Base-by-base conservation (phyloP, 1,140 invertebrate species). In the Bombyx mandarina region DNA sequence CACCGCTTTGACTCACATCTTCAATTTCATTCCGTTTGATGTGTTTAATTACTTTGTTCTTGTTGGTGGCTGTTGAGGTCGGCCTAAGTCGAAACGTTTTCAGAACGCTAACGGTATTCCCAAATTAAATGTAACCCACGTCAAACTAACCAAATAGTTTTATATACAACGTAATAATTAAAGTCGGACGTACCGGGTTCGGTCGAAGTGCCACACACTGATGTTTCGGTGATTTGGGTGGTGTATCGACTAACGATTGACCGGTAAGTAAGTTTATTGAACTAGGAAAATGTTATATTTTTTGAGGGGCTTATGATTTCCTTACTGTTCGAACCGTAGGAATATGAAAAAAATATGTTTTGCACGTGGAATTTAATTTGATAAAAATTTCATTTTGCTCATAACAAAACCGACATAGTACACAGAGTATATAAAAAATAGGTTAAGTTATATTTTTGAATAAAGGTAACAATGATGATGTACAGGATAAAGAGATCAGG, bases 31-130 rank as follows among this genome's bases (percentile, higher is more conserved):
- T 69, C 67, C 76, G 80, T 86, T 86, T 86, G 83, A 86, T 86
- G 79, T 83, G 83, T 82, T 84, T 86, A 86, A 86, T 86, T 84
- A 84, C 81, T 86, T 86, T 79, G 82, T 82, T 86, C 82, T 83
- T 81, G 78, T 86, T 82, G 75, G 75, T 81, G 77, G 74, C 74
- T 76, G 77, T 65, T 86, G 83, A 72, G 81, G 83, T 86, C 71
- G 66, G 57, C 75, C 75, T 71, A 82, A 84, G 82, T 81, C 74
- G 81, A 80, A 80, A 82, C 69, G 79, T 47, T 77, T 70, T 69
- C 66, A 74, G 81, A 81, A 84, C 73, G 79, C 76, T 81, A 35
- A 35, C 79, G 78, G 69, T 70, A 73, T 84, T 85, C 66, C 66
- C 67, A 81, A 78, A 84, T 86, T 84, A 82, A 84, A 86, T 77